These are phyloP conservation scores for Motacilla tschutschensis DNA, from an alignment of 2,113 vertebrate genomes.

Conservation along the genomic window DNA sequence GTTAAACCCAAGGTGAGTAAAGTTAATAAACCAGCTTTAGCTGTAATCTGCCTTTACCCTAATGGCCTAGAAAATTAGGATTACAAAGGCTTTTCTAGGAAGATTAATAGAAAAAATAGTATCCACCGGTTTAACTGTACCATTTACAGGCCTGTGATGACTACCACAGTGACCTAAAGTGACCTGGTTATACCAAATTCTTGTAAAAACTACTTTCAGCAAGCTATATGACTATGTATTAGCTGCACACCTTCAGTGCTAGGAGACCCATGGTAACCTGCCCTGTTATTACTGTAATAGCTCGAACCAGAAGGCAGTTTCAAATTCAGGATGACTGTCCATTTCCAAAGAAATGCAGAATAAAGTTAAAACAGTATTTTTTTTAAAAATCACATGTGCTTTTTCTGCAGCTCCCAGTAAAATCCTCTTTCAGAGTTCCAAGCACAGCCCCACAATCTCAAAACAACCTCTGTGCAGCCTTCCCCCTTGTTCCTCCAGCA, in stretches of 20 bases:
- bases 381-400: accelerated
- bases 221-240: background rate
- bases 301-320: background rate
- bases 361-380: background rate
- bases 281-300: background rate
- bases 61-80: conserved; percentile 45
- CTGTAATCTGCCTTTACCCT: conserved; percentile 42
- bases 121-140: background rate
- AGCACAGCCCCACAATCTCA: background rate
- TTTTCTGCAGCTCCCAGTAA: background rate
- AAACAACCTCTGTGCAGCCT: background rate
- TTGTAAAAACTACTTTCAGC: background rate
- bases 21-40: conserved; percentile 32
- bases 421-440: background rate
- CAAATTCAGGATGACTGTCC: background rate
- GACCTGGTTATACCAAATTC: background rate
- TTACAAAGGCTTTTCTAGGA: conserved; percentile 40
- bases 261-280: background rate
- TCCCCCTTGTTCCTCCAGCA: background rate
- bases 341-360: background rate
- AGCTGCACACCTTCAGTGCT: background rate
- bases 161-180: background rate
- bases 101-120: conserved; percentile 49
- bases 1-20: conserved; percentile 7
- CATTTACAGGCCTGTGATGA: background rate